Evolutionary conservation across 2,888 invertebrate species (phyloP), one percentile per base, ranked within the genome.

Genomic region (Belgica antarctica): DNA sequence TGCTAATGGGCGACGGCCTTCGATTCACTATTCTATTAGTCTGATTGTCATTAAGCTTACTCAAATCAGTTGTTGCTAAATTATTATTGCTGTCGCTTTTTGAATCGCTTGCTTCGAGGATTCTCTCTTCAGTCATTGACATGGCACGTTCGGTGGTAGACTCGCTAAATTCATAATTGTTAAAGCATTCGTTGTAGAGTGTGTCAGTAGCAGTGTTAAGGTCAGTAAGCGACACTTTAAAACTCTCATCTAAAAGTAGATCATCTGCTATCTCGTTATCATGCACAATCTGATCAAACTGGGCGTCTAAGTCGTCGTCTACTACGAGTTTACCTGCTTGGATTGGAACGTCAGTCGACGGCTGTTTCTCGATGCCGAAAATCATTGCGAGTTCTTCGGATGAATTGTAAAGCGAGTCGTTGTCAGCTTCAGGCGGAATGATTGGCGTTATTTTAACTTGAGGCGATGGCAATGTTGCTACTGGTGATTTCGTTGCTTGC

Each of bases 301-400:
- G 61, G 10, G 59, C 61, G 17, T 70, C 70, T 15, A 70, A 61
- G 36, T 70, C 70, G 25, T 70, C 70, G 25, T 68, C 68, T 17
- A 68, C 28, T 8, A 66, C 47, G 5, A 8, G 4, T 31, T 57
- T 57, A 57, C 57, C 68, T 68, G 68, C 52, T 22, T 68, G 69
- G 24, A 71, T 47, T 47, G 47, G 61, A 28, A 65, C 61, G 22
- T 17, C 22, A 2, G 52, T 8, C 17, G 7, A n/a, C 52, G 52
- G 12, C 22, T 17, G 19, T 31, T 46, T 70, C 41, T 61, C 59
- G 46, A 80, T 78, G 75, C 85, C 85, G 76, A 86, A 86, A 74
- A 86, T 86, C 74, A 85, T 85, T 25, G 86, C 85, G 73, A 86
- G 78, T 76, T 86, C 86, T 75, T 86, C 86, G 62, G 85, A 85